Conservation (phyloP, 2,888 invertebrate genomes). For the Andrena marginata region DNA sequence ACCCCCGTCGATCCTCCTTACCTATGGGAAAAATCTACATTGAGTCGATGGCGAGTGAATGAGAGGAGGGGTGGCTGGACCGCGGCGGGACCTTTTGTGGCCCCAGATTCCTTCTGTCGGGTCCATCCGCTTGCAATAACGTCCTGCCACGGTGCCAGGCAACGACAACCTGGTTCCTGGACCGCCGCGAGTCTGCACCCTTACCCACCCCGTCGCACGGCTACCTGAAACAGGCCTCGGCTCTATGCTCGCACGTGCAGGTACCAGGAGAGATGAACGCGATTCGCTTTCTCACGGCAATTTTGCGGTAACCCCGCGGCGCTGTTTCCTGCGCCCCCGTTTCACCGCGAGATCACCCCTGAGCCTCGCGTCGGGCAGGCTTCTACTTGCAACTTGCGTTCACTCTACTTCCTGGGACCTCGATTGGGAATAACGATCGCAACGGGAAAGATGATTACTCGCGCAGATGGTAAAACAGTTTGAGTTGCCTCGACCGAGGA, state of each 20-base stretch:
- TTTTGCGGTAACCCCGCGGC: conserved; percentile 51
- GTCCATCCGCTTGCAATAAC: conserved; percentile 59
- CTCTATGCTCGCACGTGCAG: conserved; percentile 55
- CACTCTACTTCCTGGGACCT: no score
- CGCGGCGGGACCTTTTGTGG: conserved; percentile 82
- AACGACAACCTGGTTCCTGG: conserved; percentile 39
- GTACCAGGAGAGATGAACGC: conserved; percentile 40
- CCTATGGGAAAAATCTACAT: conserved; percentile 82
- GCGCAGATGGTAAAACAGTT: no score
- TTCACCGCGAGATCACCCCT: conserved; percentile 22
- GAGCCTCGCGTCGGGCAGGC: no score
- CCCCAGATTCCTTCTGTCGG: conserved; percentile 75
- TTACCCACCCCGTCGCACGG: conserved; percentile 39
- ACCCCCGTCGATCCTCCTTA: conserved; percentile 53
- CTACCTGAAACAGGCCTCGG: conserved; percentile 58
- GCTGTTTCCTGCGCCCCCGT: conserved; percentile 27
- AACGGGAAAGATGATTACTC: no score
- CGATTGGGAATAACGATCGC: no score
- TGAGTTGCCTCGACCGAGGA: no score
- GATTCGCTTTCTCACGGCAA: conserved; percentile 68
- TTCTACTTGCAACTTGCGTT: no score
- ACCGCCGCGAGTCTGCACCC: conserved; percentile 27
- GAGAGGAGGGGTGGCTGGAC: conserved; percentile 59
- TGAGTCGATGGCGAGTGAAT: conserved; percentile 80
- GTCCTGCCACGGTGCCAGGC: conserved; percentile 41